A percentile compares a stretch with the other conserved stretches of the same genome.
phyloP scores from a whole-genome alignment of 2,113 vertebrate species.

The Neodontobutis hainanensis region DNA sequence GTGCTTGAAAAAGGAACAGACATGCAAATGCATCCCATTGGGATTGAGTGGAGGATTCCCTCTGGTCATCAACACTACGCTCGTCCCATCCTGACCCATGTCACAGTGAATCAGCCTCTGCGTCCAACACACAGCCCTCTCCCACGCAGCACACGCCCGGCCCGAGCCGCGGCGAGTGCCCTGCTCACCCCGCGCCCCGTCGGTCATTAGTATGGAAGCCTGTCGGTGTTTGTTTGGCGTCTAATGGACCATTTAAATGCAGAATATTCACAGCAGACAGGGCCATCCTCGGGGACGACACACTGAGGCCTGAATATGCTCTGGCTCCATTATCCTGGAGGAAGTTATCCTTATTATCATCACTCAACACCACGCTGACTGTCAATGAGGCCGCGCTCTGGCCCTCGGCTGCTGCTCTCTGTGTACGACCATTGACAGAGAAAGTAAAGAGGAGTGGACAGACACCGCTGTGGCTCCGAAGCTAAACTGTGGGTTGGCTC shows the following conservation, averaged over 20 bases:
- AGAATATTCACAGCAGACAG: constrained; percentile 78
- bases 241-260: constrained; percentile 80
- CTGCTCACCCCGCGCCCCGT: constrained; percentile 67
- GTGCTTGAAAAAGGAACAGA: too few species aligned
- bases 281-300: constrained; percentile 67
- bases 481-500: too few species aligned
- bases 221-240: constrained; percentile 77
- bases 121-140: constrained; percentile 45
- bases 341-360: constrained; percentile 79
- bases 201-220: constrained; percentile 76
- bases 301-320: constrained; percentile 72
- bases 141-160: constrained; percentile 31
- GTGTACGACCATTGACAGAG: not conserved
- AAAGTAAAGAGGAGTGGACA: too few species aligned
- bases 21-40: constrained; percentile 14
- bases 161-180: constrained; percentile 54
- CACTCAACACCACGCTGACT: constrained; percentile 68
- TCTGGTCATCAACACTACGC: constrained; percentile 44
- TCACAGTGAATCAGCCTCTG: constrained; percentile 72
- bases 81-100: constrained; percentile 67
- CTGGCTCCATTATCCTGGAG: constrained; percentile 75
- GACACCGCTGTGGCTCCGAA: too few species aligned
- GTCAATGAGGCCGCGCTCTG: constrained; percentile 56
- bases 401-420: constrained; percentile 43
- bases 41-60: constrained; percentile 60